These are phyloP conservation scores for Lucilia sericata DNA, from an alignment of 1,140 invertebrate genomes.

Conservation along the genomic window DNA sequence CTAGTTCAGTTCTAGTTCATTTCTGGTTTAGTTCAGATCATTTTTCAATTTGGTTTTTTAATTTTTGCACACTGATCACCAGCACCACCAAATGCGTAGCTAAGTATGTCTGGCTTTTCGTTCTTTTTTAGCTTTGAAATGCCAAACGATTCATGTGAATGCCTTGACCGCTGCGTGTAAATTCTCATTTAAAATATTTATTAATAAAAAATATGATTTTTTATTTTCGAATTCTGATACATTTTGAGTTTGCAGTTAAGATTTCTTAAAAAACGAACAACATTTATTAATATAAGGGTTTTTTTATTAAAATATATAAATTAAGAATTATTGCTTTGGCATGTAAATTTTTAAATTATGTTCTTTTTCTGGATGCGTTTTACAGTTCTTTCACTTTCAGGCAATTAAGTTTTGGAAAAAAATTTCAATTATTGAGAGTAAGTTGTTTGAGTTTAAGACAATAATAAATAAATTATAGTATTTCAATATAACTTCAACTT, in stretches of 20 bases:
- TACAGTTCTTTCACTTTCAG: not conserved
- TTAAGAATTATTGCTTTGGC: slow-evolving; percentile 67
- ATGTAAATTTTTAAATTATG: slow-evolving; percentile 61
- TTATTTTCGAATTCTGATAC: not conserved
- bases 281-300: slow-evolving; percentile 32
- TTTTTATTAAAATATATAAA: slow-evolving; percentile 53
- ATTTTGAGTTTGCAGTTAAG: no score
- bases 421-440: not conserved
- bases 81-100: slow-evolving; percentile 15
- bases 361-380: not conserved
- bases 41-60: no score
- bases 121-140: not conserved
- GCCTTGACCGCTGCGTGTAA: not conserved
- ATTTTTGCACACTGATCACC: no score
- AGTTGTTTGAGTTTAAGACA: not conserved
- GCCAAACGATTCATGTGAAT: not conserved
- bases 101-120: not conserved
- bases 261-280: no score
- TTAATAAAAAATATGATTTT: not conserved
- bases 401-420: not conserved
- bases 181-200: not conserved
- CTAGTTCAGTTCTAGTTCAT: no score
- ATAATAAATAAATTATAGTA: no score
- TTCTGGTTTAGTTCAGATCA: no score
- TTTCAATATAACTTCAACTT: no score